Evolutionary conservation across 1,140 invertebrate genomes (phyloP).

Genomic region (Cherax quadricarinatus): DNA sequence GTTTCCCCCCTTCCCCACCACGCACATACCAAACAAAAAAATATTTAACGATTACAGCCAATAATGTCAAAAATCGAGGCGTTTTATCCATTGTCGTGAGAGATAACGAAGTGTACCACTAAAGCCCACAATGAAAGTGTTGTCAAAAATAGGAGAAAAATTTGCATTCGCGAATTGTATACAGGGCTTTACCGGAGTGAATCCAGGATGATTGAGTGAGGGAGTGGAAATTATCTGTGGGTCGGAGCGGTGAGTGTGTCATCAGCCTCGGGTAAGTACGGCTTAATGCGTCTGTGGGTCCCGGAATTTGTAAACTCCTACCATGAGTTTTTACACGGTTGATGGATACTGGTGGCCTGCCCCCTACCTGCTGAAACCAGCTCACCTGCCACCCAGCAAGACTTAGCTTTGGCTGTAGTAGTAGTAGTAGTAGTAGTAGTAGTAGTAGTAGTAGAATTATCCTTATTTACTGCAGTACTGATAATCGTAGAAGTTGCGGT

Average conservation of each 20-base stretch:
- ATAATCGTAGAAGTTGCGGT: not conserved
- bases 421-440: not conserved
- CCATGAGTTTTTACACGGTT: slow-evolving; percentile 8
- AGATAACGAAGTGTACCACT: not conserved
- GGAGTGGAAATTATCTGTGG: slow-evolving; percentile 28
- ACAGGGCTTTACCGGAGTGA: slow-evolving; percentile 23
- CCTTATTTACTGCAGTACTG: too few relatives aligned
- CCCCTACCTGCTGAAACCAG: not conserved
- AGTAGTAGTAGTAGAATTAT: too few relatives aligned
- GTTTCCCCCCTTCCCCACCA: too few relatives aligned
- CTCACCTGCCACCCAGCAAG: too few relatives aligned
- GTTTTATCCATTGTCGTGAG: not conserved
- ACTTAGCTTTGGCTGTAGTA: not conserved
- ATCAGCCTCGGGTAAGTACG: slow-evolving; percentile 16
- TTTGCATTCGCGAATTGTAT: not conserved
- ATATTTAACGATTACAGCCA: too few relatives aligned
- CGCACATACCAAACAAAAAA: too few relatives aligned
- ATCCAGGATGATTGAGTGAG: slow-evolving; percentile 51
- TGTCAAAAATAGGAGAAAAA: not conserved
- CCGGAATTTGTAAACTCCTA: not conserved
- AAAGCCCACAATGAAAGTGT: too few relatives aligned
- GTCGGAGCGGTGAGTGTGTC: not conserved
- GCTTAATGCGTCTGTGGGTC: slow-evolving; percentile 17
- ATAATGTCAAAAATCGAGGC: not conserved
- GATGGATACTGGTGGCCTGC: not conserved